Percentiles rank a stretch among this genome's conserved stretches.
Evolutionary conservation across 1,140 invertebrate genomes (phyloP).

Genomic region (Apocrypta bakeri): DNA sequence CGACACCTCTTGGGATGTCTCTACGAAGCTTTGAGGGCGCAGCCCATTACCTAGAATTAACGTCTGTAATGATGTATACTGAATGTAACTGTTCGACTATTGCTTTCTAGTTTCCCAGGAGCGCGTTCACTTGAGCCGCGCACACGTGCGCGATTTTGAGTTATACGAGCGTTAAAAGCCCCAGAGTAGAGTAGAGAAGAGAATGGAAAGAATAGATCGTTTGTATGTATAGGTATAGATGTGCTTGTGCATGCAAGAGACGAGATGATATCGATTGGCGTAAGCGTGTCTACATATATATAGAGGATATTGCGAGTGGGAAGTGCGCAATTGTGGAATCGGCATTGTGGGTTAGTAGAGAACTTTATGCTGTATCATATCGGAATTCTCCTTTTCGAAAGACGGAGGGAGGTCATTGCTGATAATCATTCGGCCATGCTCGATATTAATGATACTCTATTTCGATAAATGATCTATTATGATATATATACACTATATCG

Average conservation of each 20-base stretch:
- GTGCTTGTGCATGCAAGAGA: not conserved
- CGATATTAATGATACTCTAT: too few relatives aligned
- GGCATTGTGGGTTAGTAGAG: not conserved
- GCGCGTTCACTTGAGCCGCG: not conserved
- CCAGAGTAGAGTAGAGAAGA: not conserved
- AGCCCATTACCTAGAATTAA: slow-evolving; percentile 26
- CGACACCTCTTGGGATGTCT: not conserved
- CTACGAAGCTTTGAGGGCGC: not conserved
- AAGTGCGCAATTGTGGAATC: not conserved
- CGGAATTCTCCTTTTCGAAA: not conserved
- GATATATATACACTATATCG: not conserved
- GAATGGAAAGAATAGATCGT: not conserved
- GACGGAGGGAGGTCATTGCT: too few relatives aligned
- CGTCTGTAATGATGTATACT: not conserved
- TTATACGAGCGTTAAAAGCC: not conserved
- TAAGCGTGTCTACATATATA: not conserved
- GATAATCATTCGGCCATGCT: too few relatives aligned
- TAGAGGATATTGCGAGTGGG: not conserved
- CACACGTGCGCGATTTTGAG: not conserved
- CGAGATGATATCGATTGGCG: not conserved
- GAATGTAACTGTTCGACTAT: not conserved
- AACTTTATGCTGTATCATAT: too few relatives aligned
- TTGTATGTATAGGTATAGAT: not conserved
- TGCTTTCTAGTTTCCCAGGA: slow-evolving; percentile 36
- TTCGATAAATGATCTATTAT: not conserved